These are phyloP conservation scores for Diploscapter pachys DNA, from an alignment of 1,140 invertebrate species.

Conservation along the genomic window DNA sequence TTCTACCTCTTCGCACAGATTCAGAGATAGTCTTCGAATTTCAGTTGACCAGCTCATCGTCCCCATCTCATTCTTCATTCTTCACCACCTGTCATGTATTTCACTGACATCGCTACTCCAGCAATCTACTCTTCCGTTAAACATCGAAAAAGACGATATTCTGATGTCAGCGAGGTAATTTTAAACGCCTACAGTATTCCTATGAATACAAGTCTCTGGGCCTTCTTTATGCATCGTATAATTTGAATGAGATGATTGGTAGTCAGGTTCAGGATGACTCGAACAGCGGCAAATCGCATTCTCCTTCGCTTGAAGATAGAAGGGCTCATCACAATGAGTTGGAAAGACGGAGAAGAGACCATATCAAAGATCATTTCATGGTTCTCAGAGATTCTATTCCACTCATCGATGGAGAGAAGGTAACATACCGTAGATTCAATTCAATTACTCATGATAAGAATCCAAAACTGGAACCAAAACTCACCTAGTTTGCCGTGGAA, in stretches of 20 bases:
- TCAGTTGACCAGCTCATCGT: too few relatives aligned
- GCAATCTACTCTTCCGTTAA: background rate
- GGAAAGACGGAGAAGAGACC: slow-evolving; percentile 33
- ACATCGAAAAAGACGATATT: slow-evolving; percentile 2
- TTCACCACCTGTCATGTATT: too few relatives aligned
- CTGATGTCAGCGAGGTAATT: slow-evolving; percentile 16
- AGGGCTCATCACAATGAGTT: slow-evolving; percentile 41
- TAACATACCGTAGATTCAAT: background rate
- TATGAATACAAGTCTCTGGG: background rate
- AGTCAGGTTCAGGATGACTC: slow-evolving; percentile 22
- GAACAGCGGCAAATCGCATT: slow-evolving; percentile 25
- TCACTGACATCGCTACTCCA: too few relatives aligned
- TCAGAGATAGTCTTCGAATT: too few relatives aligned
- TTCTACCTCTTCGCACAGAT: too few relatives aligned
- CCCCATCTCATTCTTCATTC: too few relatives aligned
- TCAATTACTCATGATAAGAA: background rate
- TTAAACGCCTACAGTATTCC: background rate
- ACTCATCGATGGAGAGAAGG: slow-evolving; percentile 38
- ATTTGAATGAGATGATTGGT: background rate
- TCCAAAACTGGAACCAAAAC: too few relatives aligned
- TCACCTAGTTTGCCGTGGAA: too few relatives aligned
- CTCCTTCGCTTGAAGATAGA: slow-evolving; percentile 36
- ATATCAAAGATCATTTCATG: slow-evolving; percentile 38
- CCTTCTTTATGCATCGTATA: background rate
- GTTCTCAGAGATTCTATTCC: slow-evolving; percentile 32